These are phyloP conservation scores for Urophycis tenuis DNA, from an alignment of 2,797 vertebrate genomes.

Conservation along the genomic window DNA sequence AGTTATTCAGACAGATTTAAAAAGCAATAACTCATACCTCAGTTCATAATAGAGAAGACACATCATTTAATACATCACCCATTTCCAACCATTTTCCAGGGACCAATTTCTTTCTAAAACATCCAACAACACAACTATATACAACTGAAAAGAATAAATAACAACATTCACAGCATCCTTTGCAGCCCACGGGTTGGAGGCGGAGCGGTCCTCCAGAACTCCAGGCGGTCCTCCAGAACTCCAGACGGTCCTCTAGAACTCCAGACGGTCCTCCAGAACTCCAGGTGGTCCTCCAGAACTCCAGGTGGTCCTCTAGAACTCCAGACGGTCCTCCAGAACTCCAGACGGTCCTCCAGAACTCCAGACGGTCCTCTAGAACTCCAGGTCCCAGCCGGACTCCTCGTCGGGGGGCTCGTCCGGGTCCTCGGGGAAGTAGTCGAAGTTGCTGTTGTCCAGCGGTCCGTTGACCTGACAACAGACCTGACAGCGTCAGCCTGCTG, in stretches of 20 bases:
- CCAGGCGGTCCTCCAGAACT: conserved; percentile 54
- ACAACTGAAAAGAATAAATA: neutral
- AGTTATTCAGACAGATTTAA: neutral
- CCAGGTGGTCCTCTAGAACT: conserved; percentile 57
- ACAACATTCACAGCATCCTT: neutral
- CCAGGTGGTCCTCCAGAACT: conserved; percentile 57
- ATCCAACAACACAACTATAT: neutral
- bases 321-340: conserved; percentile 56
- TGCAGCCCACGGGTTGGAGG: neutral
- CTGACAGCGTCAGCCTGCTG: neutral
- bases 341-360: conserved; percentile 56
- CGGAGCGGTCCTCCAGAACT: conserved; percentile 60
- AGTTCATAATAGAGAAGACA: neutral
- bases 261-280: conserved; percentile 56
- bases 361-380: conserved; percentile 56
- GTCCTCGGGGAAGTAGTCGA: conserved; percentile 63
- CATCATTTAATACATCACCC: neutral
- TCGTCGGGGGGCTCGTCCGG: conserved; percentile 51
- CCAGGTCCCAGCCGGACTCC: conserved; percentile 61
- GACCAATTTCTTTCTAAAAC: neutral
- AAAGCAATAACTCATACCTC: neutral
- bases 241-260: conserved; percentile 56
- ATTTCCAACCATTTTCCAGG: neutral
- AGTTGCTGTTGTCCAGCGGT: conserved; percentile 64
- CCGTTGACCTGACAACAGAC: conserved; percentile 52